Conservation (phyloP, 2,888 invertebrate genomes). For the Dastarcus helophoroides region DNA sequence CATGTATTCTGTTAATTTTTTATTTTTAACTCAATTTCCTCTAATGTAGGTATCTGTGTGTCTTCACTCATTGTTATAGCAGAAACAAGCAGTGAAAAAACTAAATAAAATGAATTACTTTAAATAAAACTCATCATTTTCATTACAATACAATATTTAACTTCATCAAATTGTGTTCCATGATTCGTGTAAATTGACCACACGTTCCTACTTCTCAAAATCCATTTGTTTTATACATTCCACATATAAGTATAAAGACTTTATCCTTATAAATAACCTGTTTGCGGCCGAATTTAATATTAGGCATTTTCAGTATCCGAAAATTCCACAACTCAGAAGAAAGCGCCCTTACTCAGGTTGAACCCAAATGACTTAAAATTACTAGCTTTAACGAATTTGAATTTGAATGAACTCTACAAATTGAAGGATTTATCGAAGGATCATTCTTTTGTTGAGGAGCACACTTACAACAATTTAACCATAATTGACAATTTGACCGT, state of each 20-base stretch:
- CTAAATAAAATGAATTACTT: no score
- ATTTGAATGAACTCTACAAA: conserved; percentile 46
- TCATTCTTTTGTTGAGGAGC: conserved; percentile 20
- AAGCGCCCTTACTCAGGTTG: conserved; percentile 55
- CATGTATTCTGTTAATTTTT: no score
- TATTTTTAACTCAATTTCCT: no score
- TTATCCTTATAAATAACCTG: conserved; percentile 6
- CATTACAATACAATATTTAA: no score
- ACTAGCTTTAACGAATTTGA: conserved; percentile 45
- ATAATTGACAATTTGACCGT: conserved; percentile 13
- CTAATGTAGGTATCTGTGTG: no score
- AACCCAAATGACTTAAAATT: conserved; percentile 54
- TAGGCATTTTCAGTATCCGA: conserved; percentile 46
- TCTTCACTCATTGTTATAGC: no score
- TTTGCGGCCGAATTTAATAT: conserved; percentile 8
- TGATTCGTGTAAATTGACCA: no score
- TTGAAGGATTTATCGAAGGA: conserved; percentile 33
- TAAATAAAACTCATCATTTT: no score
- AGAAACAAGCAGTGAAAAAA: no score
- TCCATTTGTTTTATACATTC: no score
- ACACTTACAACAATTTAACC: conserved; percentile 31
- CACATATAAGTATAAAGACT: conserved; percentile 18
- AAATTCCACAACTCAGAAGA: conserved; percentile 49
- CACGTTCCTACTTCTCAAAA: no score
- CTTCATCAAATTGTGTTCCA: no score